Conservation (phyloP, 92 coral and sea anemone species). For the Pocillopora grandis region DNA sequence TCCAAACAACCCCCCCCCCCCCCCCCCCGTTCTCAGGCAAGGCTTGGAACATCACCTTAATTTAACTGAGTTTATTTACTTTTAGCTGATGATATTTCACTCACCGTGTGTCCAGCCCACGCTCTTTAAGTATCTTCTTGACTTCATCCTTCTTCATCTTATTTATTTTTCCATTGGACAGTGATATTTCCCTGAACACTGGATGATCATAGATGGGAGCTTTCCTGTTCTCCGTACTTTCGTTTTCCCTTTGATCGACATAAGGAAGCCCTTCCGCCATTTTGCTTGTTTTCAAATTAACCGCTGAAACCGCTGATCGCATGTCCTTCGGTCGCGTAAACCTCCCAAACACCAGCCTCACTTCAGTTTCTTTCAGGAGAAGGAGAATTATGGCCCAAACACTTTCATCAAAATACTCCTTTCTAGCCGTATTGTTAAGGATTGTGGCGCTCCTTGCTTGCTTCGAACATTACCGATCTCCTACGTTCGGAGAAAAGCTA, state of each 20-base stretch:
- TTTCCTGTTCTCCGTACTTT: neutral
- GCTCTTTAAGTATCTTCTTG: slow-evolving; percentile 49
- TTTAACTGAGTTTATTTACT: no score
- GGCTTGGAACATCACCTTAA: no score
- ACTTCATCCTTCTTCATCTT: slow-evolving; percentile 85
- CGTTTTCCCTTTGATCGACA: slow-evolving; percentile 4
- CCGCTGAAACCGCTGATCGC: slow-evolving; percentile 18
- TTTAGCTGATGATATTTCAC: neutral
- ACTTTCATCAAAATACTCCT: neutral
- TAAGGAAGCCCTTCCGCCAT: slow-evolving; percentile 33
- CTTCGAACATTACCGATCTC: neutral
- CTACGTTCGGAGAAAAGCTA: neutral
- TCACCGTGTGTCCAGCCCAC: slow-evolving; percentile 84
- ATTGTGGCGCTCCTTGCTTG: neutral
- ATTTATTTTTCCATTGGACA: slow-evolving; percentile 81
- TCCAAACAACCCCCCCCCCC: no score
- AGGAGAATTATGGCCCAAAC: neutral
- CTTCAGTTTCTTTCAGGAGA: neutral
- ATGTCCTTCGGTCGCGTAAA: neutral
- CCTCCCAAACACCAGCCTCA: neutral
- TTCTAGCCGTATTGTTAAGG: neutral
- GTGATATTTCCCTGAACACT: slow-evolving; percentile 66
- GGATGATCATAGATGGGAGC: slow-evolving; percentile 49
- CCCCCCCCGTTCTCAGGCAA: no score
- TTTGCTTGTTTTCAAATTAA: slow-evolving; percentile 7